Conservation (phyloP, 2,113 vertebrate species). For the Rhizomys pruinosus region DNA sequence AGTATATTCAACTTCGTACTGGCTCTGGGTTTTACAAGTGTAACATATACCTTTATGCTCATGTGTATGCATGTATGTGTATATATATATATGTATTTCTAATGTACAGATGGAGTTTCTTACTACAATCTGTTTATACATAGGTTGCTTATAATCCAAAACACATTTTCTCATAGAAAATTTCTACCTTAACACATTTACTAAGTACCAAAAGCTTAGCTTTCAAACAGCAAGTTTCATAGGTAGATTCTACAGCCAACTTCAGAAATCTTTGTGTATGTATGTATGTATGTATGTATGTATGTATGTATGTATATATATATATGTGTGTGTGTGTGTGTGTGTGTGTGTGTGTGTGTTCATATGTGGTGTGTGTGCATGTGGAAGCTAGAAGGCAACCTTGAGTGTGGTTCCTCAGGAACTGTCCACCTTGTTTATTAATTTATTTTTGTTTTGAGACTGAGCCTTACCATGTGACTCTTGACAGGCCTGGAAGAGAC, state of each 20-base stretch:
- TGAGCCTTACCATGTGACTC: too few species aligned
- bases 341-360: background rate
- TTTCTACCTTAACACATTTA: conserved; percentile 26
- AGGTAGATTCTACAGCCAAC: background rate
- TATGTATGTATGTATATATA: background rate
- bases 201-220: background rate
- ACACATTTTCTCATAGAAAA: conserved; percentile 28
- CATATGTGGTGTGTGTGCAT: background rate
- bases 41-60: background rate
- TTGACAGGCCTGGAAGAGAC: too few species aligned
- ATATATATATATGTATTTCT: too few species aligned
- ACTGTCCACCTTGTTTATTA: background rate
- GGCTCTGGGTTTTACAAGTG: background rate
- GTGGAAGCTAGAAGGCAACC: too few species aligned
- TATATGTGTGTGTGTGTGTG: background rate
- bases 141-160: conserved; percentile 56
- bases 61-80: too few species aligned
- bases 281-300: background rate
- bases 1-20: background rate
- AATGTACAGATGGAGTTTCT: conserved; percentile 40
- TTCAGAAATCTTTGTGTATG: background rate
- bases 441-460: too few species aligned
- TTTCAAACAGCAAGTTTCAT: background rate
- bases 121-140: conserved; percentile 45
- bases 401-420: too few species aligned